These are phyloP conservation scores for Fringilla coelebs DNA, from an alignment of 2,797 vertebrate genomes.

Conservation along the genomic window DNA sequence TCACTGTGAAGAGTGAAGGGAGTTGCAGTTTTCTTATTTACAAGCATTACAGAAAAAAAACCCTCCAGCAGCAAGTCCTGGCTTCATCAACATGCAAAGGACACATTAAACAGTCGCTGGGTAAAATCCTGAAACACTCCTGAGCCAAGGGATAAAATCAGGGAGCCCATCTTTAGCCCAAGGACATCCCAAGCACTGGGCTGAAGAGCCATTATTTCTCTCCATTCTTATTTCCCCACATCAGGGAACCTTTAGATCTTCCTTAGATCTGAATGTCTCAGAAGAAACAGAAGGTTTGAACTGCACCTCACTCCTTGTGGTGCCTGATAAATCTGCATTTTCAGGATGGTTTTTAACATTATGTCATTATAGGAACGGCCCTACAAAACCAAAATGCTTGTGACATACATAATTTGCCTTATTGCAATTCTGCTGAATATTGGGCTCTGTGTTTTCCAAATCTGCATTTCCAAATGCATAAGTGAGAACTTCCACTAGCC, in stretches of 20 bases:
- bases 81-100: neutral
- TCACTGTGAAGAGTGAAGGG: neutral
- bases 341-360: neutral
- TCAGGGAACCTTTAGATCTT: neutral
- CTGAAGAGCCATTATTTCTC: neutral
- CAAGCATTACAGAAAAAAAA: neutral
- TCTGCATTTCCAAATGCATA: constrained; percentile 58
- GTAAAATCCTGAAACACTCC: neutral
- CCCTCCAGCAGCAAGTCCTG: neutral
- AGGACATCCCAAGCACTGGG: neutral
- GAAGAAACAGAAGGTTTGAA: neutral
- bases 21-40: neutral
- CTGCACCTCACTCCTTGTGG: accelerated
- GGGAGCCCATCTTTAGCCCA: neutral
- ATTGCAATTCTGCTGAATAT: constrained; percentile 32
- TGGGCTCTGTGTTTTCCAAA: constrained; percentile 64
- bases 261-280: neutral
- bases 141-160: neutral
- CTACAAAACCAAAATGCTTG: constrained; percentile 7
- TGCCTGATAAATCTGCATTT: neutral
- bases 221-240: neutral
- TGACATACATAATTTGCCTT: constrained; percentile 23
- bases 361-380: constrained; percentile 2
- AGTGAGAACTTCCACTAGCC: constrained; percentile 44
- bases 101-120: neutral